These are phyloP conservation scores for Oasisia sp. DNA, from an alignment of 2,888 invertebrate species.

Conservation along the genomic window DNA sequence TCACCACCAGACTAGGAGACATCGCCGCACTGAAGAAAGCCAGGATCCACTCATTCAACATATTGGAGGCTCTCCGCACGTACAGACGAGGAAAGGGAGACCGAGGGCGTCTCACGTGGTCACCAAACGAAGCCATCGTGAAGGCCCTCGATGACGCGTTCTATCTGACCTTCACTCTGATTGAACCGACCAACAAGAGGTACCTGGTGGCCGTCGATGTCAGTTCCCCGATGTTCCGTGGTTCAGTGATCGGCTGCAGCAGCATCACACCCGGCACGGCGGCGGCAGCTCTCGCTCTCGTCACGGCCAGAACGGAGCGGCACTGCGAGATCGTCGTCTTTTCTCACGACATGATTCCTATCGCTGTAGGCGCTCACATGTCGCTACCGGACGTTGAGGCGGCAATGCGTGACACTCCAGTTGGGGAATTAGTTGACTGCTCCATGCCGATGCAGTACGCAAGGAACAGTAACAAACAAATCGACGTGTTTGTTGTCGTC, in stretches of 20 bases:
- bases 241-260: constrained; percentile 65
- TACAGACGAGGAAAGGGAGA: constrained; percentile 60
- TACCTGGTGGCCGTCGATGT: constrained; percentile 73
- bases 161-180: constrained; percentile 63
- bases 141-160: constrained; percentile 59
- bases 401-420: constrained; percentile 33
- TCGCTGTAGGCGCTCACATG: constrained; percentile 42
- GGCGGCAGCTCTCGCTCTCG: constrained; percentile 69
- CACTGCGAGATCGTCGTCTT: constrained; percentile 48
- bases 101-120: constrained; percentile 61
- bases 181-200: constrained; percentile 69
- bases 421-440: constrained; percentile 53
- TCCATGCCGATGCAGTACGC: constrained; percentile 72
- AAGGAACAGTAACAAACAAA: constrained; percentile 69
- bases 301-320: constrained; percentile 57
- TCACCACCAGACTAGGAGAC: constrained; percentile 50
- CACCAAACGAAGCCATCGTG: constrained; percentile 45
- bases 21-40: constrained; percentile 48
- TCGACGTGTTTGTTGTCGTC: constrained; percentile 81
- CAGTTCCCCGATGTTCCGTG: constrained; percentile 65
- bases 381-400: constrained; percentile 42
- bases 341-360: constrained; percentile 40
- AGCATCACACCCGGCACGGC: constrained; percentile 69
- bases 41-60: constrained; percentile 62
- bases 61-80: constrained; percentile 58